Evolutionary conservation across 2,888 invertebrate genomes (phyloP), one percentile per base, ranked within the genome.

Genomic region (Eupithecia exiguata): DNA sequence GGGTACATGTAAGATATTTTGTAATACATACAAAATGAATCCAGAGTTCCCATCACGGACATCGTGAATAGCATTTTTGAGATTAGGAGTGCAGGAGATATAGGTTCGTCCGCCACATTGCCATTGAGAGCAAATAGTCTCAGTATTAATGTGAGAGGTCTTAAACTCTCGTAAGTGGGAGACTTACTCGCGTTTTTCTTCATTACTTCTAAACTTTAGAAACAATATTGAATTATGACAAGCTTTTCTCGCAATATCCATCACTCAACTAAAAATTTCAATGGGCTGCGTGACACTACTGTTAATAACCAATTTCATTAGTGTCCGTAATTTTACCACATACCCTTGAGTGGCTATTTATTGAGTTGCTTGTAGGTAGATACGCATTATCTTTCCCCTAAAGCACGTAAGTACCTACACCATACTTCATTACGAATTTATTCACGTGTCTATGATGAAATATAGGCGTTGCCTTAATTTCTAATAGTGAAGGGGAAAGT

Each of bases 91-190:
- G 30, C 16, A n/a, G 72, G 68, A 16, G 77, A 74, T 25, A 70
- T 67, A 9, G 71, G 43, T 63, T 68, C 35, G 36, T 78, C 68
- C 21, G 77, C 75, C 16, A 79, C 74, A 66, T 84, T 82, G 69
- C 80, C 84, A 72, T 86, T 84, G 71, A 92, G 73, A 70, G 85
- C 83, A 78, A 91, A 90, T 78, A 91, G 69, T 74, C 83, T 86
- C 35, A 91, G 79, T 25, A 89, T 72, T 74, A 81, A 84, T 72
- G 83, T 80, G 49, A 91, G 70, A 9, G 86, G 86, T 67, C 73
- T 77, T 74, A 89, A 81, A 38, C 86, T 83, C 14, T 79, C 80
- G 58, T 58, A 58, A 25, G 58, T 58, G 5, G 58, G 58, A 25
- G 58, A 58, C 12, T 25, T 4, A 58, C 58, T 58, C 1, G 14